These are phyloP conservation scores for Muraenolepis orangiensis DNA, from an alignment of 2,797 vertebrate species.

Conservation along the genomic window DNA sequence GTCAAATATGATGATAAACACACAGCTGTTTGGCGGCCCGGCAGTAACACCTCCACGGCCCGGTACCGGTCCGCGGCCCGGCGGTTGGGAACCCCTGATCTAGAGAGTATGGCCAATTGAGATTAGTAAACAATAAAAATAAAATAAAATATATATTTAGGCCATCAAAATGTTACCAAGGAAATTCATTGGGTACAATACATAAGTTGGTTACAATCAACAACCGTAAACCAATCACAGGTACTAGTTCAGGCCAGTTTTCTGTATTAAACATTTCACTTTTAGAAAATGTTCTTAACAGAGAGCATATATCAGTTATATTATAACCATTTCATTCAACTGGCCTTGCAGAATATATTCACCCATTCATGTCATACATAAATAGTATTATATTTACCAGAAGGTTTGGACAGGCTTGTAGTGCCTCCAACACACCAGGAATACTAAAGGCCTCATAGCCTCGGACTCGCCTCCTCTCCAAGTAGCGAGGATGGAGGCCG, in stretches of 20 bases:
- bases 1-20: too few relatives aligned
- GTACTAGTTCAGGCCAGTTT: neutral
- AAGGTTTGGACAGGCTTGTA: slow-evolving; percentile 93
- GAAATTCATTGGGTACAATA: neutral
- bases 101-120: neutral
- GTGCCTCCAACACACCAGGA: slow-evolving; percentile 93
- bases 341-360: neutral
- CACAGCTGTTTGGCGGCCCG: too few relatives aligned
- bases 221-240: neutral
- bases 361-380: neutral
- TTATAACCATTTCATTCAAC: neutral
- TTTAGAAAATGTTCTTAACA: neutral
- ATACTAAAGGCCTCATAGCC: slow-evolving; percentile 98
- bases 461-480: slow-evolving; percentile 92
- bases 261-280: neutral
- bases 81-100: too few relatives aligned
- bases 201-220: neutral
- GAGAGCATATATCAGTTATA: neutral
- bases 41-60: too few relatives aligned
- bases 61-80: too few relatives aligned
- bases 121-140: neutral
- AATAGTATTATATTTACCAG: slow-evolving; percentile 73
- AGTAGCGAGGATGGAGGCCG: slow-evolving; percentile 93
- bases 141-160: neutral
- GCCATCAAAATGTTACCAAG: neutral